Evolutionary conservation across 1,140 invertebrate genomes (phyloP).

Genomic region (Aphelinus atriplicis): DNA sequence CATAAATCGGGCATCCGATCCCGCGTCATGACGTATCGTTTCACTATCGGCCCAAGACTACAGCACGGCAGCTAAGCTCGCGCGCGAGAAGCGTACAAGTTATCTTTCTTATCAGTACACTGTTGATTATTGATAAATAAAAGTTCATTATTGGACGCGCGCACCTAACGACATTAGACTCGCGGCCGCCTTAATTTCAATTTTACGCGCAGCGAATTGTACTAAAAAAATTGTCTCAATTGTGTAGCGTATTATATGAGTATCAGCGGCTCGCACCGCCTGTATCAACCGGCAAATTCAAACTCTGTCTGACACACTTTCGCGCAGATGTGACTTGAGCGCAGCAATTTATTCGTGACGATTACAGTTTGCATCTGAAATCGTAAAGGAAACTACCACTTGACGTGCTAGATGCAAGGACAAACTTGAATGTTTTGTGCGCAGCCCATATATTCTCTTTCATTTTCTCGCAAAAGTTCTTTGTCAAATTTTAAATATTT

Average conservation of each 20-base stretch:
- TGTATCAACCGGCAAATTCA: conserved; percentile 18
- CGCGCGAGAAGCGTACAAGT: conserved; percentile 28
- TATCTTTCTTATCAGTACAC: conserved; percentile 58
- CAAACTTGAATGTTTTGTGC: conserved; percentile 23
- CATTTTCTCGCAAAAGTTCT: no score
- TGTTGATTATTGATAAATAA: conserved; percentile 49
- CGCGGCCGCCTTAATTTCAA: conserved; percentile 26
- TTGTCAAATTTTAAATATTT: no score
- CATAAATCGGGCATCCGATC: conserved; percentile 61
- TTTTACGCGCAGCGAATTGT: conserved; percentile 12
- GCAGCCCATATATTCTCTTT: no score
- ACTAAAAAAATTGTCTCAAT: not conserved
- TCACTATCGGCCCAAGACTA: conserved; percentile 10
- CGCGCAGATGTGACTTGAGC: conserved; percentile 21
- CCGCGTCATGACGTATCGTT: conserved; percentile 56
- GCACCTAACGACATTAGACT: not conserved
- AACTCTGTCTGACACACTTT: conserved; percentile 26
- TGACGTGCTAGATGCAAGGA: conserved; percentile 51
- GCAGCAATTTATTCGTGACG: conserved; percentile 37
- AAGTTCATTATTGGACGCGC: conserved; percentile 21
- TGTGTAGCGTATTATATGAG: not conserved
- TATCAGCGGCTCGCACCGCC: not conserved
- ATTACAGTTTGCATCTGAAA: conserved; percentile 58
- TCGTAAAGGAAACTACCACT: conserved; percentile 60
- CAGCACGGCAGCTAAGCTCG: not conserved